phyloP scores from a whole-genome alignment of 2,888 invertebrate species.

The Leucophora obtusa region DNA sequence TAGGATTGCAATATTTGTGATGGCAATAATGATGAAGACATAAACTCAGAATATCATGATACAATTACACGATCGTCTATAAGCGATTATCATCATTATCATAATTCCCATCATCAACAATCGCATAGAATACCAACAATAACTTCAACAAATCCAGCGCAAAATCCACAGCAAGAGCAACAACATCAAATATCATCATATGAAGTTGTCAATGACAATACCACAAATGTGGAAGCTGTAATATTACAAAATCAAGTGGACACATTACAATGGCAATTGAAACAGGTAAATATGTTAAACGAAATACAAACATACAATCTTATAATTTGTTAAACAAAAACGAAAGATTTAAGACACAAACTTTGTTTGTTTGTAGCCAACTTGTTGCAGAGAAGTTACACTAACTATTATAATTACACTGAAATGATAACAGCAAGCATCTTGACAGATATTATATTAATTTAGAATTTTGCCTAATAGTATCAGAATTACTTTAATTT shows the following conservation, averaged over 20 bases:
- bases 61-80: constrained; percentile 52
- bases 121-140: constrained; percentile 47
- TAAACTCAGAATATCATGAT: constrained; percentile 62
- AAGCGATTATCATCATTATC: constrained; percentile 46
- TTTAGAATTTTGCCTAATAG: no score
- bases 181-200: constrained; percentile 65
- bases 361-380: background rate
- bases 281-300: constrained; percentile 80
- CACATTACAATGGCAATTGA: constrained; percentile 85
- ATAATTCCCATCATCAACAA: constrained; percentile 36
- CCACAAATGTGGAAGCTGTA: constrained; percentile 81
- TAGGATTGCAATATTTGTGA: constrained; percentile 65
- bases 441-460: no score
- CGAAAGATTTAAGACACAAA: constrained; percentile 60
- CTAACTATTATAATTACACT: background rate
- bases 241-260: constrained; percentile 83
- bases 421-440: no score
- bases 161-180: constrained; percentile 62
- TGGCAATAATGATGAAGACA: constrained; percentile 54
- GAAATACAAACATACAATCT: background rate
- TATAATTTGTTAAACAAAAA: background rate
- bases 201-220: constrained; percentile 63
- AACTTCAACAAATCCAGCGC: constrained; percentile 29
- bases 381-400: background rate
- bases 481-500: no score